Evolutionary conservation across 1,140 invertebrate species (phyloP).

Genomic region (Drosophila neocordata): DNA sequence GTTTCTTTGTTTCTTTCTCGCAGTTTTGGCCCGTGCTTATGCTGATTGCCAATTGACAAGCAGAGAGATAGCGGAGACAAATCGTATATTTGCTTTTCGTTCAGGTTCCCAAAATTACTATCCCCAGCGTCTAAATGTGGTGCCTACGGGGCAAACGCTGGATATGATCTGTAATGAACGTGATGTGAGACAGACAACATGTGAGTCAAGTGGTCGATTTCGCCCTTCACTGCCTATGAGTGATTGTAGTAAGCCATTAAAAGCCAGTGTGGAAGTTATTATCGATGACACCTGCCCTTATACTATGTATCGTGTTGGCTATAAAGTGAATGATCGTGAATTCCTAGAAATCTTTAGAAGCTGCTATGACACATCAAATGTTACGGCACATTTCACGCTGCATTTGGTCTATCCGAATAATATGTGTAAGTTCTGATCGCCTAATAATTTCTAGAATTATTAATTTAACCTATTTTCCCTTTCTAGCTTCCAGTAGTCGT

Average conservation of each 20-base stretch:
- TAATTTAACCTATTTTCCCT: neutral
- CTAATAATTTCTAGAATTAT: neutral
- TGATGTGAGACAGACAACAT: conserved; percentile 19
- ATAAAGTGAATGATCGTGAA: neutral
- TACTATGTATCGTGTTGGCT: conserved; percentile 32
- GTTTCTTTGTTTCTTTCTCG: conserved; percentile 4
- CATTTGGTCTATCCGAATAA: conserved; percentile 18
- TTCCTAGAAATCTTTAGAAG: conserved; percentile 47
- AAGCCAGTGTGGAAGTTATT: neutral
- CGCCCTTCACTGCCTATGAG: neutral
- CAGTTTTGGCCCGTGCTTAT: conserved; percentile 1
- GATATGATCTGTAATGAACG: conserved; percentile 18
- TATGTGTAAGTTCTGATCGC: conserved; percentile 21
- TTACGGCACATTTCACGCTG: conserved; percentile 29
- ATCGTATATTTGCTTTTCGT: conserved; percentile 29
- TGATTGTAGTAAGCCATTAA: neutral
- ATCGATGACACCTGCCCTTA: conserved; percentile 8
- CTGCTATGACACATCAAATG: conserved; percentile 17
- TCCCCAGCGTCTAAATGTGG: conserved; percentile 10
- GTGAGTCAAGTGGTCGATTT: conserved; percentile 11
- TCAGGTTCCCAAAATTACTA: neutral
- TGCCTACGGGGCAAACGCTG: conserved; percentile 7
- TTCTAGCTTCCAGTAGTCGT: neutral
- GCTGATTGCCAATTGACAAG: conserved; percentile 27
- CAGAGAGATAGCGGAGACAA: conserved; percentile 6